Conservation (phyloP, 2,797 vertebrate species). For the Setipinna tenuifilis region DNA sequence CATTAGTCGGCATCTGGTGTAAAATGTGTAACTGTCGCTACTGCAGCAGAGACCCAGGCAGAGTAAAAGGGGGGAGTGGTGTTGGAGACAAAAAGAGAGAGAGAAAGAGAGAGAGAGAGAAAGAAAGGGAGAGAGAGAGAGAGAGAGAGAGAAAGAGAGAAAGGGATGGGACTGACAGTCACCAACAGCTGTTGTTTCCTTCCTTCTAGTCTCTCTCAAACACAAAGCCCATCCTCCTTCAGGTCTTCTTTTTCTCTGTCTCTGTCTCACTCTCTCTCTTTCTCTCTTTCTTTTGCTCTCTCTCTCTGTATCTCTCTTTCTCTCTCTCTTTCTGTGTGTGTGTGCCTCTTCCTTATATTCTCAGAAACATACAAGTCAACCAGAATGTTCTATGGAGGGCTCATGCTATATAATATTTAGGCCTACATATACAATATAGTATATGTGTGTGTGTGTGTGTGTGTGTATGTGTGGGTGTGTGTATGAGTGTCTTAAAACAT, state of each 20-base stretch:
- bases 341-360: neutral
- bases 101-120: neutral
- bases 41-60: slow-evolving; percentile 74
- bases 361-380: neutral
- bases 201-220: slow-evolving; percentile 57
- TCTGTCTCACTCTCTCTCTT: neutral
- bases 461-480: no score
- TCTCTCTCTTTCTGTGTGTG: slow-evolving; percentile 40
- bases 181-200: neutral
- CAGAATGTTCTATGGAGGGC: neutral
- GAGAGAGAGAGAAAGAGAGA: neutral
- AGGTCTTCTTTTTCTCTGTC: neutral
- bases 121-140: neutral
- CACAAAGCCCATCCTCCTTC: slow-evolving; percentile 72
- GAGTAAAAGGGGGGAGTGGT: slow-evolving; percentile 62
- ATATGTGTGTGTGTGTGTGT: no score
- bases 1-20: slow-evolving; percentile 90
- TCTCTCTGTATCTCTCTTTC: slow-evolving; percentile 42
- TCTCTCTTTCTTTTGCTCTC: neutral
- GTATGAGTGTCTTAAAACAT: neutral
- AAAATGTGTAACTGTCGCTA: slow-evolving; percentile 87
- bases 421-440: no score
- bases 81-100: neutral
- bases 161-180: neutral
- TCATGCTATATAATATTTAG: no score